These are phyloP conservation scores for Drosophila colorata DNA, from an alignment of 2,888 invertebrate genomes.

Conservation along the genomic window DNA sequence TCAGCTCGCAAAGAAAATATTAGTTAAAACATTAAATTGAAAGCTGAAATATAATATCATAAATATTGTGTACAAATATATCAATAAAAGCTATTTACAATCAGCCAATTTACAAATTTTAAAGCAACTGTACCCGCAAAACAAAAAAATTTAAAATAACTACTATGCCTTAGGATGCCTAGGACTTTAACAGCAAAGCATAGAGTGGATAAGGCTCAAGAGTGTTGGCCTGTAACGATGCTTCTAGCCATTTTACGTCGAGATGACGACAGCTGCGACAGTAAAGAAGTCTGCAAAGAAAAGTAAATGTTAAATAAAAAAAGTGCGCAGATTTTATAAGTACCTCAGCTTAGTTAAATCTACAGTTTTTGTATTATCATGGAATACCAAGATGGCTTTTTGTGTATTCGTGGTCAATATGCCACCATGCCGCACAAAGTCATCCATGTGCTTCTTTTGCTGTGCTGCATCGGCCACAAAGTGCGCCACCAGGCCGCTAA, in stretches of 20 bases:
- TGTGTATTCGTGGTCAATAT: slow-evolving; percentile 61
- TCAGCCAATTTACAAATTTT: background rate
- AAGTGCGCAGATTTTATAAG: background rate
- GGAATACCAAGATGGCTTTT: slow-evolving; percentile 73
- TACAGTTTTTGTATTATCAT: slow-evolving; percentile 33
- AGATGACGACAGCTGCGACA: slow-evolving; percentile 79
- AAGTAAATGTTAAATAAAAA: background rate
- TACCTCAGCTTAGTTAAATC: slow-evolving; percentile 67
- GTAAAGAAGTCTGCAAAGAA: slow-evolving; percentile 71
- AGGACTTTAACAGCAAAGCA: slow-evolving; percentile 63
- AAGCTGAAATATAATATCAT: background rate
- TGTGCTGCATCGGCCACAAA: slow-evolving; percentile 53
- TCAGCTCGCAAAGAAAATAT: background rate
- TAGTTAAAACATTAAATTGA: background rate
- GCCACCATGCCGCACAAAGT: slow-evolving; percentile 77
- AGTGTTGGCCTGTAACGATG: slow-evolving; percentile 63
- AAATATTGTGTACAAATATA: background rate
- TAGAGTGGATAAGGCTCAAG: slow-evolving; percentile 74
- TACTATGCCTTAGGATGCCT: slow-evolving; percentile 5
- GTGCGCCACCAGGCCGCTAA: slow-evolving; percentile 64
- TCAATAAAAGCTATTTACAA: background rate
- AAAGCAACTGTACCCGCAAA: background rate
- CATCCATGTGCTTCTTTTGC: slow-evolving; percentile 30
- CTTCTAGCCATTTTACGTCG: slow-evolving; percentile 77
- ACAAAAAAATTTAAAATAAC: background rate